A percentile compares a stretch with the other conserved stretches of the same genome.
These are phyloP conservation scores for Peromyscus leucopus DNA, from an alignment of 2,113 vertebrate genomes.

Conservation along the genomic window DNA sequence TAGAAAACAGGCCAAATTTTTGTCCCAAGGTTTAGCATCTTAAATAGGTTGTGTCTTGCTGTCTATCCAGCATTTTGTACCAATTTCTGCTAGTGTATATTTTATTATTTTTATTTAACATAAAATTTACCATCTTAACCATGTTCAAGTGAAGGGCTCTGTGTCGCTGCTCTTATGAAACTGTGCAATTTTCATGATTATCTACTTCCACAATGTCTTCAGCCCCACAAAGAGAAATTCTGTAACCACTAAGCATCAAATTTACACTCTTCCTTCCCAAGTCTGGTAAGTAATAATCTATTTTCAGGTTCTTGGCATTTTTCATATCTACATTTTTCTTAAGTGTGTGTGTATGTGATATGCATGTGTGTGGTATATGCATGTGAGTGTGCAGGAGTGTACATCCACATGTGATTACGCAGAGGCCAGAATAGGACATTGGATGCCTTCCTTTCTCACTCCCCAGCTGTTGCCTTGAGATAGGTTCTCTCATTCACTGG, in stretches of 20 bases:
- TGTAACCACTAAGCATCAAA: neutral
- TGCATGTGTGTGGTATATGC: neutral
- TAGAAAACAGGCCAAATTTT: neutral
- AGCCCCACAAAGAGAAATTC: conserved; percentile 17
- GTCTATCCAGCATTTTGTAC: neutral
- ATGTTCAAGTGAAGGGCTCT: neutral
- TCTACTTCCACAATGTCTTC: neutral
- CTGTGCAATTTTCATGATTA: neutral
- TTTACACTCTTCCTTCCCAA: neutral
- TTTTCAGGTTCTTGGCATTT: neutral
- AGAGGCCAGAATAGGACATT: neutral
- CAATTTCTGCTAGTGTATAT: neutral
- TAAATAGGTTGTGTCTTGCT: neutral
- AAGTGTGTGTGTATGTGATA: neutral
- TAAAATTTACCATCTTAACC: neutral
- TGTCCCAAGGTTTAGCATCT: neutral
- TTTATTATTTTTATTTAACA: neutral
- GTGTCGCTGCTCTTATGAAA: neutral
- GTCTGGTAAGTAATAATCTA: neutral
- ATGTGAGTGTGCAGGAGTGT: neutral
- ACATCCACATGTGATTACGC: neutral
- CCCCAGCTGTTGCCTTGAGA: neutral
- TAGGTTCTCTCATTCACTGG: neutral
- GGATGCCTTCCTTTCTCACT: neutral
- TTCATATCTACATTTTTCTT: neutral